Evolutionary conservation across 2,797 vertebrate species (phyloP).

Genomic region (Leuciscus waleckii): DNA sequence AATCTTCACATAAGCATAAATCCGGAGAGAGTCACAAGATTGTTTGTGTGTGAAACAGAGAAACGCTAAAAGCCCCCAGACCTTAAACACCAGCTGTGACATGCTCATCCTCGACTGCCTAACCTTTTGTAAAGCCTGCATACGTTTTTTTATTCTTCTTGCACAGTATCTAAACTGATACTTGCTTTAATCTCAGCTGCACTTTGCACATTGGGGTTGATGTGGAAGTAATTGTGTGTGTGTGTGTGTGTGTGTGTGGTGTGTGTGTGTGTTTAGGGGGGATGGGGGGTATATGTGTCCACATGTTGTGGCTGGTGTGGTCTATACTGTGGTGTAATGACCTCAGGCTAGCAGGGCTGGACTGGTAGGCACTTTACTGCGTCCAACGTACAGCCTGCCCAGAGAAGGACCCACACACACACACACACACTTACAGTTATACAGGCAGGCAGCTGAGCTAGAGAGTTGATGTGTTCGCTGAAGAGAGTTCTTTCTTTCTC

Average conservation of each 20-base stretch:
- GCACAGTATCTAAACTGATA: slow-evolving; percentile 34
- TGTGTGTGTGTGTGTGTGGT: slow-evolving; percentile 43
- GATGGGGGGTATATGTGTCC: slow-evolving; percentile 38
- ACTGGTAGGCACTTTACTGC: slow-evolving; percentile 46
- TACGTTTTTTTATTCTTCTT: slow-evolving; percentile 15
- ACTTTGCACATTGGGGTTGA: slow-evolving; percentile 13
- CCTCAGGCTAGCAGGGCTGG: slow-evolving; percentile 22
- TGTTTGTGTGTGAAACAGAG: slow-evolving; percentile 14
- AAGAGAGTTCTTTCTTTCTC: slow-evolving; percentile 67
- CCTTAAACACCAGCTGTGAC: background rate
- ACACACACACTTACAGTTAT: slow-evolving; percentile 12
- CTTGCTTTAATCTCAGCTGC: slow-evolving; percentile 39
- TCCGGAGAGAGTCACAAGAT: slow-evolving; percentile 8
- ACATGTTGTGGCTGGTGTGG: slow-evolving; percentile 52
- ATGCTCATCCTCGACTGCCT: background rate
- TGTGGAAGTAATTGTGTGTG: slow-evolving; percentile 17
- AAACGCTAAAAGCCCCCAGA: background rate
- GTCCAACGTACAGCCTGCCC: slow-evolving; percentile 19
- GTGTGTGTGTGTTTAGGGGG: slow-evolving; percentile 41
- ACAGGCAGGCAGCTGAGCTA: background rate
- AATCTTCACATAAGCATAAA: slow-evolving; percentile 20
- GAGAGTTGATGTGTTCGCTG: slow-evolving; percentile 59
- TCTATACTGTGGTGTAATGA: slow-evolving; percentile 15
- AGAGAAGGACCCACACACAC: slow-evolving; percentile 13
- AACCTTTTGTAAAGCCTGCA: slow-evolving; percentile 26